Evolutionary conservation across 2,888 invertebrate species (phyloP).

Genomic region (Pseudolycoriella hygida): DNA sequence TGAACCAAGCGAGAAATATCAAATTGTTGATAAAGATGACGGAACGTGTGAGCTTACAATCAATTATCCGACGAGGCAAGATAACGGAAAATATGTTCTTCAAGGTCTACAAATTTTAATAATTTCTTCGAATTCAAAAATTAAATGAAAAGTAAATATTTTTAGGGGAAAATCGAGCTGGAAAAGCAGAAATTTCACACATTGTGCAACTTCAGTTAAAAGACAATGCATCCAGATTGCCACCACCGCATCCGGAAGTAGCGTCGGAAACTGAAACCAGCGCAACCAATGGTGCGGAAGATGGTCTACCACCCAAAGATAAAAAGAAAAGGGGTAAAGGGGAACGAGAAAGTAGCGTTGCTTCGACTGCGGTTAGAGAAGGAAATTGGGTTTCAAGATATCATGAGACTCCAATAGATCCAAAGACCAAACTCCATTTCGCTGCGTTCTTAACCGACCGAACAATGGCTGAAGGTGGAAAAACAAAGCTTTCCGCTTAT

Average conservation of each 20-base stretch:
- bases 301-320: conserved; percentile 18
- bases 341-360: conserved; percentile 9
- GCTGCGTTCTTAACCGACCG: conserved; percentile 59
- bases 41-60: conserved; percentile 56
- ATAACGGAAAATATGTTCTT: conserved; percentile 31
- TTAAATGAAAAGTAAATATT: conserved; percentile 26
- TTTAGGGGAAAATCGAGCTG: conserved; percentile 48
- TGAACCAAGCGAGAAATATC: conserved; percentile 39
- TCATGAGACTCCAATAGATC: conserved; percentile 29
- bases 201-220: conserved; percentile 48
- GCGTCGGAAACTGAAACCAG: conserved; percentile 7
- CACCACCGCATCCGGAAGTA: conserved; percentile 10
- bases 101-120: neutral
- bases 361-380: too few species aligned
- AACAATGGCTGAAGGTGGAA: conserved; percentile 52
- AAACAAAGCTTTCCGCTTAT: conserved; percentile 62
- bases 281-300: conserved; percentile 16
- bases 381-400: conserved; percentile 19
- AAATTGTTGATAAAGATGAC: conserved; percentile 51
- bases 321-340: conserved; percentile 11
- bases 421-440: conserved; percentile 35
- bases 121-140: conserved; percentile 28
- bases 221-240: conserved; percentile 15
- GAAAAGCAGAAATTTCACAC: conserved; percentile 56
- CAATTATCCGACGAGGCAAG: conserved; percentile 40